Evolutionary conservation across 2,113 vertebrate genomes (phyloP).

Genomic region (Oryzias woworae): DNA sequence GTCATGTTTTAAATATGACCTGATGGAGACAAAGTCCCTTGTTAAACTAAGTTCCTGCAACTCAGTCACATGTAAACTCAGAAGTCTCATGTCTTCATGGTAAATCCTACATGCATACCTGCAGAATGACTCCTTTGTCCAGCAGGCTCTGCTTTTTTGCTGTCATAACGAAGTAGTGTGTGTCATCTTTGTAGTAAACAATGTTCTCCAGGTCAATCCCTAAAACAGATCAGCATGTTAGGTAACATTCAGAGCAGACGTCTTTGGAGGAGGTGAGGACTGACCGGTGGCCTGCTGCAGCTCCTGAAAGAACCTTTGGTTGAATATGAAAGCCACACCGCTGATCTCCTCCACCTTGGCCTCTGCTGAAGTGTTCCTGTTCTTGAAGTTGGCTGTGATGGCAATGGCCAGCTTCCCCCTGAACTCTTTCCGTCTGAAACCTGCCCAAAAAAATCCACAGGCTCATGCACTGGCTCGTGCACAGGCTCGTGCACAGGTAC

Average conservation of each 20-base stretch:
- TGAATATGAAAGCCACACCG: constrained; percentile 97
- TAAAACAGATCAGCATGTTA: constrained; percentile 36
- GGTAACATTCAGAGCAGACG: neutral
- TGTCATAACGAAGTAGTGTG: constrained; percentile 98
- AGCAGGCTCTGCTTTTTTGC: constrained; percentile 96
- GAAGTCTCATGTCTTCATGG: no score
- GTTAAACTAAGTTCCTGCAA: no score
- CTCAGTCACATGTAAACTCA: no score
- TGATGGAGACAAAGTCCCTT: no score
- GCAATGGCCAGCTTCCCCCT: constrained; percentile 94
- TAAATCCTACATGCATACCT: constrained; percentile 25
- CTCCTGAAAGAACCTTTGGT: constrained; percentile 96
- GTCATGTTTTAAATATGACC: no score
- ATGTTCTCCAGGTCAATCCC: constrained; percentile 98
- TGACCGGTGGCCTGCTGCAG: constrained; percentile 91
- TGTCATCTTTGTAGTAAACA: constrained; percentile 98
- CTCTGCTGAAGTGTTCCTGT: constrained; percentile 92
- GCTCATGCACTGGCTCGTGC: no score
- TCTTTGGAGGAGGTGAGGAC: constrained; percentile 10
- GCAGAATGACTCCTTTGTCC: constrained; percentile 93
- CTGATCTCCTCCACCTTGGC: constrained; percentile 98
- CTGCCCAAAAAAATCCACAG: constrained; percentile 61
- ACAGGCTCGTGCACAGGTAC: no score
- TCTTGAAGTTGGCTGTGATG: constrained; percentile 97
- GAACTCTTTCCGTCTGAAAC: constrained; percentile 92